Percentiles rank a stretch among this genome's conserved stretches.
Conservation (phyloP, 2,113 vertebrate genomes). For the Lasiurus borealis region DNA sequence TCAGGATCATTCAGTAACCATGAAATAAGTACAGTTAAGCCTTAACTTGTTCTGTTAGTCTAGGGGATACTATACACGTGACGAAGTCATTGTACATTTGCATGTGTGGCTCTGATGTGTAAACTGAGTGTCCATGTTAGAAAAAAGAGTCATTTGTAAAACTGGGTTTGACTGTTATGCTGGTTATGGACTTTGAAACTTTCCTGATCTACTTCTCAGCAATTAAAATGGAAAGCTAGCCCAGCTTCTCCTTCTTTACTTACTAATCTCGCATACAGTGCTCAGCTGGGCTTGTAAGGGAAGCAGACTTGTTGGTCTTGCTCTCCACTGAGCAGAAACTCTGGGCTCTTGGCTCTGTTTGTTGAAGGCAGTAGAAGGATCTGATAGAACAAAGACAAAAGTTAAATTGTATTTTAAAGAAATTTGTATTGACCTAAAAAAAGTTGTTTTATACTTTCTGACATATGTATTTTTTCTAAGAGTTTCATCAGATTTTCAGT, state of each 20-base stretch:
- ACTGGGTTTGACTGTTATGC: not conserved
- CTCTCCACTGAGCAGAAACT: not conserved
- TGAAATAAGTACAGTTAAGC: not conserved
- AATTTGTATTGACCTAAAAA: not conserved
- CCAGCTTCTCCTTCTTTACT: not conserved
- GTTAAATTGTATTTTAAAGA: constrained; percentile 12
- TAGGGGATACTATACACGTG: not conserved
- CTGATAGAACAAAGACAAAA: not conserved
- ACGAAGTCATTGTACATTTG: not conserved
- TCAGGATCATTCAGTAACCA: not conserved
- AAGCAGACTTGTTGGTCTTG: not conserved
- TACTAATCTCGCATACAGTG: not conserved
- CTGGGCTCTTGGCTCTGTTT: not conserved
- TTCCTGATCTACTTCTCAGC: not conserved
- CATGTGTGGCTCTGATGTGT: not conserved
- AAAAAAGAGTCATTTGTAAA: not conserved
- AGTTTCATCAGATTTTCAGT: not conserved
- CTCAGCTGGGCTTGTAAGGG: not conserved
- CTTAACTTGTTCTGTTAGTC: not conserved
- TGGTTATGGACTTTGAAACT: not conserved
- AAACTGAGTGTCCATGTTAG: not conserved
- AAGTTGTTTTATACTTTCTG: not conserved
- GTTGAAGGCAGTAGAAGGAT: not conserved
- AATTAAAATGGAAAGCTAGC: not conserved
- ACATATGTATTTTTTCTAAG: not conserved